phyloP scores from a whole-genome alignment of 2,113 vertebrate genomes.

The Odontesthes bonariensis region DNA sequence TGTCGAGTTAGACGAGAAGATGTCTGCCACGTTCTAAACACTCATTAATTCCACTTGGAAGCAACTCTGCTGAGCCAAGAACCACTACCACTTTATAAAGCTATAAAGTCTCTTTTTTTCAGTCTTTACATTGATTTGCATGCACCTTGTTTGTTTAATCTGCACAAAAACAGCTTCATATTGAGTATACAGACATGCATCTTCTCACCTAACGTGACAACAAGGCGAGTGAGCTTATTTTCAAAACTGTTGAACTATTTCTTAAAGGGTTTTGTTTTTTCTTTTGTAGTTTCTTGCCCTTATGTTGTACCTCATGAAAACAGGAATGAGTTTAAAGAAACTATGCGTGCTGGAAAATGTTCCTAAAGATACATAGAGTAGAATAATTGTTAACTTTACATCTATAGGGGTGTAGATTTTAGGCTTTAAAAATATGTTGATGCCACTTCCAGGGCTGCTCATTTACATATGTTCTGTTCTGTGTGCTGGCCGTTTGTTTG shows the following conservation, averaged over 20 bases:
- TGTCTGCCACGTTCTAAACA: neutral
- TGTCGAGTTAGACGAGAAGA: neutral
- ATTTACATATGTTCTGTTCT: constrained; percentile 18
- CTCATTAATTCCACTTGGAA: neutral
- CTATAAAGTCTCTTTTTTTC: too few species aligned
- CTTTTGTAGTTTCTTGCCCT: constrained; percentile 5
- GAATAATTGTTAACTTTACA: constrained; percentile 31
- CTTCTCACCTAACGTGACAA: neutral
- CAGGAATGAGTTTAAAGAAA: constrained; percentile 35
- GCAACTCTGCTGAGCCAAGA: neutral
- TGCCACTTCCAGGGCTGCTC: constrained; percentile 25
- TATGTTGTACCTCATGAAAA: constrained; percentile 55
- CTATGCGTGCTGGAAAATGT: constrained; percentile 25
- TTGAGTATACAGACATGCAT: neutral
- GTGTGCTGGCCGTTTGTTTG: constrained; percentile 27
- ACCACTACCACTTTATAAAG: neutral
- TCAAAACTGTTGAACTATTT: neutral
- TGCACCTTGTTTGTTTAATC: neutral
- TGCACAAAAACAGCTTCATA: too few species aligned
- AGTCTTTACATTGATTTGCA: neutral
- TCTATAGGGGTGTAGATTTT: constrained; percentile 15
- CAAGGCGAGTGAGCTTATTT: neutral
- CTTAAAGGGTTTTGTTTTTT: neutral
- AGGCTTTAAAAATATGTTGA: constrained; percentile 20
- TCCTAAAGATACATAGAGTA: constrained; percentile 11